A percentile compares a stretch with the other conserved stretches of the same genome.
phyloP scores from a whole-genome alignment of 2,888 invertebrate genomes.

The Oligia fasciuncula region DNA sequence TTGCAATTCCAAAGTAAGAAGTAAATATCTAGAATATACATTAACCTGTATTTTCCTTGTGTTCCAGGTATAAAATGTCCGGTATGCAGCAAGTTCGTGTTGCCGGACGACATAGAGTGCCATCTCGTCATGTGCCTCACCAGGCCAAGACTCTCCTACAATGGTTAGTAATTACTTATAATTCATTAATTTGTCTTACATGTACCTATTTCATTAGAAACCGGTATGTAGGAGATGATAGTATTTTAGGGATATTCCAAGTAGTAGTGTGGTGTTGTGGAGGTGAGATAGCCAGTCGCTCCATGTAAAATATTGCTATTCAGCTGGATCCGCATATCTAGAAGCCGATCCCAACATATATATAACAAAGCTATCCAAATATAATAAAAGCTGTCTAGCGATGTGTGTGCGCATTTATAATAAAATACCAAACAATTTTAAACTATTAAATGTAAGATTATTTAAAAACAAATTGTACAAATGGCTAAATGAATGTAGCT shows the following conservation, averaged over 20 bases:
- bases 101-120: slow-evolving; percentile 99
- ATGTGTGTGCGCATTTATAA: no score
- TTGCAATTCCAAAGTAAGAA: neutral
- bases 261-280: neutral
- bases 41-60: slow-evolving; percentile 66
- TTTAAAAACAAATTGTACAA: no score
- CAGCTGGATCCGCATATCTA: neutral
- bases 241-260: neutral
- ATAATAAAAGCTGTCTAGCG: no score
- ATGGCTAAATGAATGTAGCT: no score
- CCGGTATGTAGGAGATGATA: neutral
- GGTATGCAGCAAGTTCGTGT: slow-evolving; percentile 99
- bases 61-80: slow-evolving; percentile 99
- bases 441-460: no score
- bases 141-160: slow-evolving; percentile 99
- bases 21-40: neutral
- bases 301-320: neutral
- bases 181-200: no score
- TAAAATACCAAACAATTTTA: no score
- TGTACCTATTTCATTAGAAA: neutral
- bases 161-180: slow-evolving; percentile 92
- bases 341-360: neutral
- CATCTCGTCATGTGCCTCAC: slow-evolving; percentile 99
- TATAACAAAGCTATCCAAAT: no score
- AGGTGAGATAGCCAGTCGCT: neutral